A percentile compares a stretch with the other conserved stretches of the same genome.
Evolutionary conservation across 2,888 invertebrate genomes (phyloP).

Genomic region (Spisula subtruncata): DNA sequence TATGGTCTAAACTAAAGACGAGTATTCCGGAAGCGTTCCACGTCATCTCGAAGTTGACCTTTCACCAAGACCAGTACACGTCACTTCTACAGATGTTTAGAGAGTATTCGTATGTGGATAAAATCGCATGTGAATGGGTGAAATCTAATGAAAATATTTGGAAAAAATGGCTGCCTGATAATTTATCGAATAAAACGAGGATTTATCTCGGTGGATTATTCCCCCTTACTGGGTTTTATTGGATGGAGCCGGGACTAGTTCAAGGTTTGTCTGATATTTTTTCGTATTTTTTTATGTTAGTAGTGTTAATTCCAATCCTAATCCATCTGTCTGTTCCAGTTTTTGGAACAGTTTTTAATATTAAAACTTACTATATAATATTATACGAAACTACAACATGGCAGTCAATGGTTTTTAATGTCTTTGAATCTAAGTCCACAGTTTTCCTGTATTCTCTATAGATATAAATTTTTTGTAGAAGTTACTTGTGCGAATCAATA

Average conservation of each 20-base stretch:
- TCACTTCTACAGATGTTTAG: slow-evolving; percentile 87
- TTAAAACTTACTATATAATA: no score
- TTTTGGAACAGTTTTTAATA: no score
- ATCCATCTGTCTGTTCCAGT: no score
- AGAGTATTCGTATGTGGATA: slow-evolving; percentile 75
- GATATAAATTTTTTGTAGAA: no score
- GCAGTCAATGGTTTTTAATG: no score
- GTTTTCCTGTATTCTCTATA: no score
- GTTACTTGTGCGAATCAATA: no score
- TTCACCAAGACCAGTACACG: slow-evolving; percentile 89
- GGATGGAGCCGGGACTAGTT: slow-evolving; percentile 90
- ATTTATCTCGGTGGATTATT: slow-evolving; percentile 92
- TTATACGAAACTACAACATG: no score
- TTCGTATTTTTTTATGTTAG: no score
- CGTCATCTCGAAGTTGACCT: slow-evolving; percentile 87
- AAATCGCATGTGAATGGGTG: slow-evolving; percentile 92
- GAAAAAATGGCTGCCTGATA: slow-evolving; percentile 88
- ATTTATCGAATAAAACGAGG: slow-evolving; percentile 86
- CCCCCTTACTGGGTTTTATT: slow-evolving; percentile 90
- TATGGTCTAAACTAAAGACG: slow-evolving; percentile 90
- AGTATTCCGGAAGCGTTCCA: slow-evolving; percentile 88
- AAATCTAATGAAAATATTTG: slow-evolving; percentile 87
- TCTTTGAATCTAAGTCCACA: no score
- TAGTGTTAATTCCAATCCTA: no score
- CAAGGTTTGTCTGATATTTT: slow-evolving; percentile 85